Percentiles rank a stretch among this genome's conserved stretches.
Evolutionary conservation across 2,888 invertebrate genomes (phyloP).

Genomic region (Apamea sordens): DNA sequence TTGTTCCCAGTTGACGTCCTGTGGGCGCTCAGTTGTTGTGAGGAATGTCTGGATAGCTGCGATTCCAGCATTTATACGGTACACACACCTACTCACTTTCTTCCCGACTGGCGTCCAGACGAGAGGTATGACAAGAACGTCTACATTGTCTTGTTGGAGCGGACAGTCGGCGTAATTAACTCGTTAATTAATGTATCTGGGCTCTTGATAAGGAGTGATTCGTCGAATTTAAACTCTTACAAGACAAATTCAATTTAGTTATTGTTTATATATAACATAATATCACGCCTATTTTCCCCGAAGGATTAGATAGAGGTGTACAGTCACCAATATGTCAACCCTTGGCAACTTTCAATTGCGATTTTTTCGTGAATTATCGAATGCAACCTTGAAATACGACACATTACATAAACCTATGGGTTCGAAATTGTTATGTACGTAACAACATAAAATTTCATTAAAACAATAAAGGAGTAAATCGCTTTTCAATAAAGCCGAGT

Average conservation of each 20-base stretch:
- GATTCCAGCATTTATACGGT: constrained; percentile 82
- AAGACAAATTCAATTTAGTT: neutral
- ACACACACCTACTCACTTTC: constrained; percentile 82
- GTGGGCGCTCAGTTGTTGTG: constrained; percentile 67
- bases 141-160: neutral
- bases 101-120: constrained; percentile 71
- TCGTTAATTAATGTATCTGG: constrained; percentile 26
- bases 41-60: constrained; percentile 75
- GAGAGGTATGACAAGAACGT: constrained; percentile 3
- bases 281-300: too few species aligned
- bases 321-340: too few species aligned
- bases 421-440: too few species aligned
- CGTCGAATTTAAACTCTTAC: neutral
- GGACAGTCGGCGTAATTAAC: constrained; percentile 31
- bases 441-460: too few species aligned
- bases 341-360: too few species aligned
- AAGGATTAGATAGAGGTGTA: neutral
- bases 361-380: too few species aligned
- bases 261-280: neutral
- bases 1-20: constrained; percentile 68
- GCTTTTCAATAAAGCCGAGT: too few species aligned
- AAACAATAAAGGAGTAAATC: too few species aligned
- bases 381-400: too few species aligned
- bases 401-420: too few species aligned
- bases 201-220: neutral